Percentiles rank a stretch among this genome's conserved stretches.
These are phyloP conservation scores for Pogonocichla stellata DNA, from an alignment of 2,113 vertebrate species.

Conservation along the genomic window DNA sequence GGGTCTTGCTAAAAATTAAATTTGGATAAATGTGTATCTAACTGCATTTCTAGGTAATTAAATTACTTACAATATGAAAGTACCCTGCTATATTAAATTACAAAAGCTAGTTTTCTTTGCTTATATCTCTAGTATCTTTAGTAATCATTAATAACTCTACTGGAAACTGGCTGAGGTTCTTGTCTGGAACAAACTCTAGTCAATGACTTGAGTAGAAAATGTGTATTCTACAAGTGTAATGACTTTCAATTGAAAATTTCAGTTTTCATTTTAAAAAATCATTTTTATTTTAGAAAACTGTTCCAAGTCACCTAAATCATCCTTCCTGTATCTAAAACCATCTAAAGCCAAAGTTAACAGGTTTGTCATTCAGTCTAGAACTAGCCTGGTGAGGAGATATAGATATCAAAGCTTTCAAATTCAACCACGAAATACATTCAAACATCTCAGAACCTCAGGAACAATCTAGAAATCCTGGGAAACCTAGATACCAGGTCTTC, in stretches of 20 bases:
- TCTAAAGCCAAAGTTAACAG: background rate
- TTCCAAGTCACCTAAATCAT: background rate
- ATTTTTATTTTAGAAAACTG: background rate
- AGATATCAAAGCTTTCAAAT: background rate
- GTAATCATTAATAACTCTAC: background rate
- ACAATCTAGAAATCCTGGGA: background rate
- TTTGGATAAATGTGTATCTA: background rate
- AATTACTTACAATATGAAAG: background rate
- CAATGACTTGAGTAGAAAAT: background rate
- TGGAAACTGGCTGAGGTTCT: background rate
- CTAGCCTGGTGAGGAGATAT: background rate
- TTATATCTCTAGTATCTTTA: background rate
- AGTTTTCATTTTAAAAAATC: background rate
- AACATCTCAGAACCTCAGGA: background rate
- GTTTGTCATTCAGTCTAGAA: background rate
- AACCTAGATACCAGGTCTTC: background rate
- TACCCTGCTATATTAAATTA: background rate
- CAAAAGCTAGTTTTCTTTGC: background rate
- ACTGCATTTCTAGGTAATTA: background rate
- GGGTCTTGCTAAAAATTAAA: background rate
- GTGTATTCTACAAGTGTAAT: background rate
- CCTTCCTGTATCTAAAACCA: background rate
- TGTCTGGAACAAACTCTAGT: background rate
- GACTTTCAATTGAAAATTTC: background rate
- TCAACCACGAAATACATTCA: background rate